Conservation (phyloP, 2,113 vertebrate genomes). For the Pollachius pollachius region DNA sequence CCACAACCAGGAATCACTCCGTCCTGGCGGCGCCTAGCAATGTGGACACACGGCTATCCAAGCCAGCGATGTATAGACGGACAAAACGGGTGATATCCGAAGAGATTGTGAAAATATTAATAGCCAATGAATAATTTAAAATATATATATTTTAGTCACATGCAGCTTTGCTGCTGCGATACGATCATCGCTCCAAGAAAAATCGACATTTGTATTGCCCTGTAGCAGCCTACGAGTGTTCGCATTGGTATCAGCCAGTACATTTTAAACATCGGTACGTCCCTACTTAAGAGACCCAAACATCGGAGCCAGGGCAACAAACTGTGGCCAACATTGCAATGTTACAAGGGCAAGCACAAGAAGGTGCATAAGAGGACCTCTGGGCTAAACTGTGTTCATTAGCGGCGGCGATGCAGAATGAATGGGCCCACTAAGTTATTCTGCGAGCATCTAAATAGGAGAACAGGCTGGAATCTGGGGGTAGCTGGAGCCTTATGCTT, state of each 20-base stretch:
- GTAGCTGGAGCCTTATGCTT: constrained; percentile 62
- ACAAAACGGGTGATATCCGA: too few species aligned
- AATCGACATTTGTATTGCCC: too few species aligned
- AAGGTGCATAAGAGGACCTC: constrained; percentile 34
- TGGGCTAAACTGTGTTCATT: constrained; percentile 63
- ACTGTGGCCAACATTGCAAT: constrained; percentile 36
- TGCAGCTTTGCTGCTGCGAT: too few species aligned
- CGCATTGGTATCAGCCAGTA: too few species aligned
- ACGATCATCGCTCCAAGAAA: too few species aligned
- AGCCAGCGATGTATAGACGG: too few species aligned
- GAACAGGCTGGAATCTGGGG: constrained; percentile 39
- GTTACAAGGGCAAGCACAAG: constrained; percentile 12
- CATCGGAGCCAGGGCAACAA: constrained; percentile 41
- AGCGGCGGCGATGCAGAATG: constrained; percentile 55
- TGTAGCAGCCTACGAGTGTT: too few species aligned
- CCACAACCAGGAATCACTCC: constrained; percentile 60
- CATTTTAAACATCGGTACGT: too few species aligned
- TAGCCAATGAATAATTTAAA: too few species aligned
- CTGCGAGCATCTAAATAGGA: constrained; percentile 49
- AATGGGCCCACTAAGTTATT: constrained; percentile 63
- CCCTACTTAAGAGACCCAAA: constrained; percentile 28
- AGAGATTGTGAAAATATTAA: too few species aligned
- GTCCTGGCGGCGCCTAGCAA: constrained; percentile 60
- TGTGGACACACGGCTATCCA: not conserved
- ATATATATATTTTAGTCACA: too few species aligned